Evolutionary conservation across 2,888 invertebrate species (phyloP).

Genomic region (Polydrusus tereticollis): DNA sequence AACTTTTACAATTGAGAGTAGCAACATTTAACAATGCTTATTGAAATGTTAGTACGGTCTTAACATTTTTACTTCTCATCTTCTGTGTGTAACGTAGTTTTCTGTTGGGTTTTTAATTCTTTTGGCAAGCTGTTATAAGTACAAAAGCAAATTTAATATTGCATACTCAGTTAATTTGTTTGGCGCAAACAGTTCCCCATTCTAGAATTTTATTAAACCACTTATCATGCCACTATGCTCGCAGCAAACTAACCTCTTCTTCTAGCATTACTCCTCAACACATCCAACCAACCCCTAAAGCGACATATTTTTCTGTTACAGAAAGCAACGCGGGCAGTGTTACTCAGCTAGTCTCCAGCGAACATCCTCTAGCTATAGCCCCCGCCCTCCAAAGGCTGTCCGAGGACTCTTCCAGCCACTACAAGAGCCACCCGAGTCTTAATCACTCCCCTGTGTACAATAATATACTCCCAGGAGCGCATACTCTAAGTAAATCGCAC

Average conservation of each 20-base stretch:
- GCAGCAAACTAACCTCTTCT: not conserved
- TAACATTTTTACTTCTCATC: too few species aligned
- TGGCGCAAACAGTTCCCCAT: too few species aligned
- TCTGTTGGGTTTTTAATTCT: too few species aligned
- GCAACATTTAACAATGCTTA: too few species aligned
- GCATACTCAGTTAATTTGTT: too few species aligned
- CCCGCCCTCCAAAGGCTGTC: conserved; percentile 59
- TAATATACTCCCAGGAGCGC: conserved; percentile 57
- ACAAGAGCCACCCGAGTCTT: conserved; percentile 66
- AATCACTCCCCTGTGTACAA: conserved; percentile 65
- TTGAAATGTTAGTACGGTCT: too few species aligned
- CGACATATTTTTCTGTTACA: conserved; percentile 65
- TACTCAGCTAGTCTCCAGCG: conserved; percentile 75
- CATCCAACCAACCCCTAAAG: not conserved
- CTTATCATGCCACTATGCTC: too few species aligned
- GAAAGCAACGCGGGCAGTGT: conserved; percentile 77
- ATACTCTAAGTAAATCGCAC: conserved; percentile 61
- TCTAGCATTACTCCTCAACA: not conserved
- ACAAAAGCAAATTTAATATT: too few species aligned
- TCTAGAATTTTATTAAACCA: too few species aligned
- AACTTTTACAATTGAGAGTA: too few species aligned
- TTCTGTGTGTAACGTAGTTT: too few species aligned
- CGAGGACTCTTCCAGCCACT: conserved; percentile 60
- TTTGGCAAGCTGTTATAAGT: too few species aligned
- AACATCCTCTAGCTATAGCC: conserved; percentile 72